Conservation (phyloP, 2,888 invertebrate genomes). For the Parnassius mnemosyne region DNA sequence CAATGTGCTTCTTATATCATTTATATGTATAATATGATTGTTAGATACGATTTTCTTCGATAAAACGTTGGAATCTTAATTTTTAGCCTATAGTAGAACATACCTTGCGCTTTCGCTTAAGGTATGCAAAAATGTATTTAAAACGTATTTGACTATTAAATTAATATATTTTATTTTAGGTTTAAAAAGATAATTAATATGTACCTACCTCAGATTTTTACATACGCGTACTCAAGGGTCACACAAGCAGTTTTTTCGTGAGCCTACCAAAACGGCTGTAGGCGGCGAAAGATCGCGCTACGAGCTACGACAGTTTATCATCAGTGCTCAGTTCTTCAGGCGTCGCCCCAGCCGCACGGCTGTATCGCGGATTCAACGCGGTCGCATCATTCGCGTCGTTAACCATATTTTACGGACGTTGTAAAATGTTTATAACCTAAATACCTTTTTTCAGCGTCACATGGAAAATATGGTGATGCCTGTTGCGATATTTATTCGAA, state of each 20-base stretch:
- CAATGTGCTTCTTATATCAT: too few species aligned
- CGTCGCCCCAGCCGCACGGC: slow-evolving; percentile 54
- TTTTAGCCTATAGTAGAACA: too few species aligned
- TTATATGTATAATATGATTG: too few species aligned
- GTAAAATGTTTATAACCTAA: slow-evolving; percentile 50
- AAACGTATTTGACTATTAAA: too few species aligned
- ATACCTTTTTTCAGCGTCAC: slow-evolving; percentile 34
- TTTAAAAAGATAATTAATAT: too few species aligned
- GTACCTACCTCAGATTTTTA: too few species aligned
- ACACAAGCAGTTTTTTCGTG: not conserved
- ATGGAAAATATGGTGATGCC: slow-evolving; percentile 26
- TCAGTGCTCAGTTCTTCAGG: slow-evolving; percentile 69
- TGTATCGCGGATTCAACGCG: slow-evolving; percentile 39
- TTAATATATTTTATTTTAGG: too few species aligned
- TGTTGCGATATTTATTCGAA: slow-evolving; percentile 36
- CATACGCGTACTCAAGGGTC: not conserved
- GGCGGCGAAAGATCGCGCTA: slow-evolving; percentile 33
- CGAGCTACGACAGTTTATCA: slow-evolving; percentile 36
- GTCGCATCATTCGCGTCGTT: slow-evolving; percentile 53
- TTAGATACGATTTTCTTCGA: too few species aligned
- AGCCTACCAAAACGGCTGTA: slow-evolving; percentile 10
- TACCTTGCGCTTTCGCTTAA: too few species aligned
- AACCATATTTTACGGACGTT: slow-evolving; percentile 60
- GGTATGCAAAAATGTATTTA: too few species aligned
- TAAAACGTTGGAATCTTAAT: too few species aligned